Evolutionary conservation across 2,113 vertebrate genomes (phyloP).

Genomic region (Chaetodon trifascialis): DNA sequence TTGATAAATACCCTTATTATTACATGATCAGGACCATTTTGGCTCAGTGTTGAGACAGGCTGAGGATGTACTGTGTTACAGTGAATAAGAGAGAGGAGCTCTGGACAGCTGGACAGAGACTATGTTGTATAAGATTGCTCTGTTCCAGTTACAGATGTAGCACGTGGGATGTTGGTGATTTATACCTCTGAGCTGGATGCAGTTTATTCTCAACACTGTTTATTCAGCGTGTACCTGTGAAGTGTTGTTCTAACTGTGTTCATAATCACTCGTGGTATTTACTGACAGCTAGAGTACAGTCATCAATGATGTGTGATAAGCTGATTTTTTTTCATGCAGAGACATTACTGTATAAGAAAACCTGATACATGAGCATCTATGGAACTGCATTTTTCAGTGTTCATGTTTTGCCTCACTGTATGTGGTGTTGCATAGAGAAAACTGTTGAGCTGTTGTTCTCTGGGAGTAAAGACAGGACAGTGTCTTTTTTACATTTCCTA

Average conservation of each 20-base stretch:
- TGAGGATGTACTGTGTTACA: neutral
- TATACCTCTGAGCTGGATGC: conserved; percentile 46
- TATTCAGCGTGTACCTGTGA: conserved; percentile 48
- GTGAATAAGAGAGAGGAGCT: neutral
- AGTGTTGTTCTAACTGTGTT: conserved; percentile 21
- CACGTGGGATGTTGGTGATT: conserved; percentile 59
- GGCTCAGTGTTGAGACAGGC: neutral
- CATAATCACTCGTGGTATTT: conserved; percentile 14
- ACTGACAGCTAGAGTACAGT: neutral
- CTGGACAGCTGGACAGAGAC: conserved; percentile 49
- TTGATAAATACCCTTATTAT: neutral
- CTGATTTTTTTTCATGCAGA: neutral
- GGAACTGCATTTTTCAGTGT: neutral
- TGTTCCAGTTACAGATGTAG: conserved; percentile 43
- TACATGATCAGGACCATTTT: neutral
- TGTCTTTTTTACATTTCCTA: neutral
- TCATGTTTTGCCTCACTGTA: neutral
- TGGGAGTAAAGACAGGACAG: too few relatives aligned
- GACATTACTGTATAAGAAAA: neutral
- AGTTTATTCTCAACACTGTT: conserved; percentile 37
- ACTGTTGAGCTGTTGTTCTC: too few relatives aligned
- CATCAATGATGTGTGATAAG: neutral
- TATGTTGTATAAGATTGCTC: conserved; percentile 23
- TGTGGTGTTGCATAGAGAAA: too few relatives aligned
- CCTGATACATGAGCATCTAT: neutral